Conservation (phyloP, 2,113 vertebrate species). For the Pungitius pungitius region DNA sequence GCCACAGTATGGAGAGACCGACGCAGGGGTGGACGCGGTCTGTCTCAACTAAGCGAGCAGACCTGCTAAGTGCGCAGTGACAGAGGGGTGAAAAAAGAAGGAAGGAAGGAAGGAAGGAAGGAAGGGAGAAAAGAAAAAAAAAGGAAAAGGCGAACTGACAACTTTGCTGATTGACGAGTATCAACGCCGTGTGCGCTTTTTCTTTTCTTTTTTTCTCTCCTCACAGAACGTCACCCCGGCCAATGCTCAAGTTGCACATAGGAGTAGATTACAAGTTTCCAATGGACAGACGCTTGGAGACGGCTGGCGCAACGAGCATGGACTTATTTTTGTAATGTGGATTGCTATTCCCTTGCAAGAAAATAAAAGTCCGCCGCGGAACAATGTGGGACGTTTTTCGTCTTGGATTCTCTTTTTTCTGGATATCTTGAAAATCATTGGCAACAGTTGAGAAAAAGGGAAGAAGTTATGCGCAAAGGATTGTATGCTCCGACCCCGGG, state of each 20-base stretch:
- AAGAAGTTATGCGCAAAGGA: conserved; percentile 62
- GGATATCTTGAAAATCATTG: conserved; percentile 80
- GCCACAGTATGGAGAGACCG: conserved; percentile 21
- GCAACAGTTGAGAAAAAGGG: conserved; percentile 78
- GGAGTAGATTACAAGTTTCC: conserved; percentile 59
- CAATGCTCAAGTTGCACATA: conserved; percentile 61
- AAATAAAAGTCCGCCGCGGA: conserved; percentile 68
- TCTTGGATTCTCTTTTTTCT: conserved; percentile 81
- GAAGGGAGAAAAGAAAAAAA: background rate
- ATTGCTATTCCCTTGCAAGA: conserved; percentile 70
- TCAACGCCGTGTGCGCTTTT: background rate
- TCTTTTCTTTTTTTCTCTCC: conserved; percentile 3
- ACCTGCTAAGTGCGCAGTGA: conserved; percentile 44
- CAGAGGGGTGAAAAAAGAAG: conserved; percentile 12
- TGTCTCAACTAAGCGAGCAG: conserved; percentile 14
- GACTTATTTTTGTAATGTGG: conserved; percentile 82
- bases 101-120: too few species aligned
- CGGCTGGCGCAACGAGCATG: conserved; percentile 73
- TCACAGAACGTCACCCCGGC: conserved; percentile 29
- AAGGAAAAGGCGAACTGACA: background rate
- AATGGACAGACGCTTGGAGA: conserved; percentile 70
- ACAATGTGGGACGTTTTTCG: conserved; percentile 78
- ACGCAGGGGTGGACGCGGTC: conserved; percentile 33
- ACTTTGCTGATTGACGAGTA: conserved; percentile 36
- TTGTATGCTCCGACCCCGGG: conserved; percentile 62